Percentiles rank a stretch among this genome's conserved stretches.
Evolutionary conservation across 53 echinoderm and acorn worm species (phyloP).

Genomic region (Henricia sp.): DNA sequence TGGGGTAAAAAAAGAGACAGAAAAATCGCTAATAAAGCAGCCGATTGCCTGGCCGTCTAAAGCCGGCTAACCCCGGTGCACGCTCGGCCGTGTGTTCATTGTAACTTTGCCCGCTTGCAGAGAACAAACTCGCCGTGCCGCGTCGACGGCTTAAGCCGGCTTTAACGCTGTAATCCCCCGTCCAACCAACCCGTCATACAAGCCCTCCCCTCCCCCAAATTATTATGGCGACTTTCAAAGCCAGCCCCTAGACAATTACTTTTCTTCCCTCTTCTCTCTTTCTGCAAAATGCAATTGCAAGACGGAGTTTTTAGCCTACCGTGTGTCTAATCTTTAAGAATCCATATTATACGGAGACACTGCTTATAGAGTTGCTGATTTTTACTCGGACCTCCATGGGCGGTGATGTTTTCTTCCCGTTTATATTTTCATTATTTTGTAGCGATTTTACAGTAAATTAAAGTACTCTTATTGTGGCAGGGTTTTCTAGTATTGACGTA

Average conservation of each 20-base stretch:
- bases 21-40: not conserved
- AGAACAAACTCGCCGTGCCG: slow-evolving; percentile 55
- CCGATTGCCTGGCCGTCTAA: not conserved
- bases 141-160: slow-evolving; percentile 43
- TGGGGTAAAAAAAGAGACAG: not conserved
- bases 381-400: too few relatives aligned
- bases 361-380: too few relatives aligned
- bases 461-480: too few relatives aligned
- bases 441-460: too few relatives aligned
- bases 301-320: not conserved
- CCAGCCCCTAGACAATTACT: slow-evolving; percentile 58
- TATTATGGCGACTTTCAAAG: slow-evolving; percentile 58
- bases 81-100: slow-evolving; percentile 29
- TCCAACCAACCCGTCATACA: slow-evolving; percentile 22
- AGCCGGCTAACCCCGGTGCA: not conserved
- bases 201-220: slow-evolving; percentile 49
- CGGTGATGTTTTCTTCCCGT: too few relatives aligned
- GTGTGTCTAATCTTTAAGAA: too few relatives aligned
- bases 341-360: too few relatives aligned
- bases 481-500: too few relatives aligned
- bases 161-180: slow-evolving; percentile 21
- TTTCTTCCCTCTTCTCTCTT: too few relatives aligned
- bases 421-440: too few relatives aligned
- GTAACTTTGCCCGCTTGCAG: slow-evolving; percentile 47
- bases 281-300: slow-evolving; percentile 48